Conservation (phyloP, 2,888 invertebrate genomes). For the Ectemnius lituratus region DNA sequence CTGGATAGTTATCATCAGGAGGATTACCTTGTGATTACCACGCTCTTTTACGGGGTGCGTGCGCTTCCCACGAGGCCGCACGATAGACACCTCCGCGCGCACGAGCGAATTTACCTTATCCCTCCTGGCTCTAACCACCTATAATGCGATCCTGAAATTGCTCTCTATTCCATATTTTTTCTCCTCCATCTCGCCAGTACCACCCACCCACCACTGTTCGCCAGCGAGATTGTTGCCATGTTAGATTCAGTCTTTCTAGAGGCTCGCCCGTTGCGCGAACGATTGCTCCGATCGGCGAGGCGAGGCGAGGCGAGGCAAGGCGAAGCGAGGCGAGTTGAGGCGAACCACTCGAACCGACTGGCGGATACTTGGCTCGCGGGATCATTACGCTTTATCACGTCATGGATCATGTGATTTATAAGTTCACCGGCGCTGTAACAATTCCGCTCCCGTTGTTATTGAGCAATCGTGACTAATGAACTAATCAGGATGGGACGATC, state of each 20-base stretch:
- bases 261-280: slow-evolving; percentile 28
- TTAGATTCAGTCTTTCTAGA: too few relatives aligned
- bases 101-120: slow-evolving; percentile 11
- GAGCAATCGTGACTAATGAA: slow-evolving; percentile 71
- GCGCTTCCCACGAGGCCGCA: slow-evolving; percentile 66
- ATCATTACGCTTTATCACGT: slow-evolving; percentile 62
- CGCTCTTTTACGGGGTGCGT: slow-evolving; percentile 45
- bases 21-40: slow-evolving; percentile 47
- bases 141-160: slow-evolving; percentile 4
- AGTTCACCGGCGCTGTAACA: slow-evolving; percentile 59
- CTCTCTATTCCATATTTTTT: not conserved
- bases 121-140: not conserved
- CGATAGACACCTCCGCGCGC: slow-evolving; percentile 21
- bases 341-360: slow-evolving; percentile 61
- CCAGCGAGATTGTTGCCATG: too few relatives aligned
- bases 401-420: slow-evolving; percentile 69
- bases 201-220: too few relatives aligned
- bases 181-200: too few relatives aligned
- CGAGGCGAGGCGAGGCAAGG: too few relatives aligned
- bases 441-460: slow-evolving; percentile 65
- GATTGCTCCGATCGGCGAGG: slow-evolving; percentile 50
- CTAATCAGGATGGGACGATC: slow-evolving; percentile 63
- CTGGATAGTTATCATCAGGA: slow-evolving; percentile 71
- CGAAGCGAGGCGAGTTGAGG: slow-evolving; percentile 29
- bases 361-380: slow-evolving; percentile 52